Evolutionary conservation across 2,797 vertebrate species (phyloP), one percentile per base, ranked within the genome.

Genomic region (Coilia nasus): DNA sequence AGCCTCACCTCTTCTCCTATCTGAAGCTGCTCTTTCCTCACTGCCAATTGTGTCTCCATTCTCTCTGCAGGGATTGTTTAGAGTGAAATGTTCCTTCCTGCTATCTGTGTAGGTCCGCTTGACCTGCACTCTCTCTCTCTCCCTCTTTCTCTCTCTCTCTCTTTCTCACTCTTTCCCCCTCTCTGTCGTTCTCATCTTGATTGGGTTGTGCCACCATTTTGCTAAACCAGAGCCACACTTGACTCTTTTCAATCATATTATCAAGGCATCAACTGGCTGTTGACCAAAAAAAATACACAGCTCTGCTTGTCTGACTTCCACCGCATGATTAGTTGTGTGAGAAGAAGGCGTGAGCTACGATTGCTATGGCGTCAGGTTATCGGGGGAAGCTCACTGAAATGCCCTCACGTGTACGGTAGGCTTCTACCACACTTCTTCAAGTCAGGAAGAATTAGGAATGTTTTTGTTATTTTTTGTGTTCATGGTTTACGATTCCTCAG

Each of bases 81-180:
- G 31, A 78, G 31, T 78, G 71, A 44, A 78, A 44, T 78, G 71
- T 78, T 44, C 71, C 71, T 78, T 78, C 71, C 71, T 78, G 71
- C 71, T n/a, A 78, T 78, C 71, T 78, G 23, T 59, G n/a, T n/a
- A 28, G 3, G n/a, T 2, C 62, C n/a, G n/a, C n/a, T n/a, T n/a
- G n/a, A n/a, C n/a, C 9, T 54, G 9, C 50, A 54, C 50, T 7
- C 7, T 54, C 17, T 15, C 71, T 41, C 19, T 44, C 31, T 21
- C 71, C 35, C 7, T 15, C 31, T 31, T 19, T 31, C 15, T 17
- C 28, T 67, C 50, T 10, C 9, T 54, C 50, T 14, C 7, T 54
- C 14, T 54, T 9, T 14, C 14, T 9, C 50, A 3, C 50, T 54
- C 7, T 9, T 7, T 54, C 50, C 9, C 50, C 9, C 9, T 54